A percentile compares a stretch with the other conserved stretches of the same genome.
These are phyloP conservation scores for Ornithorhynchus anatinus DNA, from an alignment of 2,113 vertebrate species.

Conservation along the genomic window DNA sequence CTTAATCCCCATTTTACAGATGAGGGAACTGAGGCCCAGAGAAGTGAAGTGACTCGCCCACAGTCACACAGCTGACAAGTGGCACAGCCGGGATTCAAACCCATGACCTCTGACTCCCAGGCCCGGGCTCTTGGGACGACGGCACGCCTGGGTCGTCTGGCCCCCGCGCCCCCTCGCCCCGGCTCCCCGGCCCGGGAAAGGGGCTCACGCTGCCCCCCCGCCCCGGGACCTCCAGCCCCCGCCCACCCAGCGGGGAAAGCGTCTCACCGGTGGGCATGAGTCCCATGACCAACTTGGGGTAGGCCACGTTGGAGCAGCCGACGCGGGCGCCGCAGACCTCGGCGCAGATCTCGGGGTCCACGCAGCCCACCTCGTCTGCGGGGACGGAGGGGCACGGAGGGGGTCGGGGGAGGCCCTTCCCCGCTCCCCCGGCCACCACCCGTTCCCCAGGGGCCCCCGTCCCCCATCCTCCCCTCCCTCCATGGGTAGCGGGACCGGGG, in stretches of 20 bases:
- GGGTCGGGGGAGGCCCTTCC: neutral
- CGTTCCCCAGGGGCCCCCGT: neutral
- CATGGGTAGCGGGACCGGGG: too few relatives aligned
- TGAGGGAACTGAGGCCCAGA: too few relatives aligned
- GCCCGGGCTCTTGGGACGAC: neutral
- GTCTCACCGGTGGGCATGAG: slow-evolving; percentile 92
- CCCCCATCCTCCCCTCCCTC: too few relatives aligned
- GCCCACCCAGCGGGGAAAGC: neutral
- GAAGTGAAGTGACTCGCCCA: too few relatives aligned
- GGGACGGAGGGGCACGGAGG: neutral
- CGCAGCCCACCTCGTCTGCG: slow-evolving; percentile 90
- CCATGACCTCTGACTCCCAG: too few relatives aligned
- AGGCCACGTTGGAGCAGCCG: slow-evolving; percentile 95
- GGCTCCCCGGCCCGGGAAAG: too few relatives aligned
- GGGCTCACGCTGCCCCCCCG: too few relatives aligned
- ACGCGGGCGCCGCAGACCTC: slow-evolving; percentile 82
- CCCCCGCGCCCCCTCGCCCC: too few relatives aligned
- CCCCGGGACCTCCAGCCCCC: too few relatives aligned
- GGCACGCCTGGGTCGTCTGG: neutral
- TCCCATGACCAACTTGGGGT: slow-evolving; percentile 89
- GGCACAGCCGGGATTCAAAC: too few relatives aligned
- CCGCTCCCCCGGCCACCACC: neutral
- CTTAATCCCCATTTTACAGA: too few relatives aligned
- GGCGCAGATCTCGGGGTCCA: slow-evolving; percentile 83
- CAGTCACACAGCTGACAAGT: too few relatives aligned